Conservation (phyloP, 2,888 invertebrate genomes). For the Agriotes lineatus region DNA sequence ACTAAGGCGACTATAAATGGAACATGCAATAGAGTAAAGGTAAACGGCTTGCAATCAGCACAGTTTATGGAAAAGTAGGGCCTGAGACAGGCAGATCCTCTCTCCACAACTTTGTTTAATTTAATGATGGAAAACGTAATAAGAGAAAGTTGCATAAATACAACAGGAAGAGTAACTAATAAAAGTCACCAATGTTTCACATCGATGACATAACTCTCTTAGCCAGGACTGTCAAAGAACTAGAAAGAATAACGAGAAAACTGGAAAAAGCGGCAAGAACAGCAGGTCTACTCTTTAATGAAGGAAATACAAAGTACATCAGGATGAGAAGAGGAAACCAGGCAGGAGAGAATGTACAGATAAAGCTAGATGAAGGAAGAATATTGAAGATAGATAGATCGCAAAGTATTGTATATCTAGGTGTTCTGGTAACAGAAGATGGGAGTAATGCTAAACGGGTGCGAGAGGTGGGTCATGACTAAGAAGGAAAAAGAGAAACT, state of each 20-base stretch:
- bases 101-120: background rate
- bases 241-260: too few relatives aligned
- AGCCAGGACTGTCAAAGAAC: too few relatives aligned
- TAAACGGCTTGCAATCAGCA: too few relatives aligned
- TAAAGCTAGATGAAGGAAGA: too few relatives aligned
- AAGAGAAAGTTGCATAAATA: background rate
- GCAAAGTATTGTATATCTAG: too few relatives aligned
- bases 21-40: background rate
- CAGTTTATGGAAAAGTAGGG: background rate
- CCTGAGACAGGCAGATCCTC: background rate
- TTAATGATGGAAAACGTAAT: background rate
- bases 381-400: too few relatives aligned
- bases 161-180: background rate
- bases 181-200: background rate
- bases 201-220: too few relatives aligned
- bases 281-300: too few relatives aligned
- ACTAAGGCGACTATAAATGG: background rate
- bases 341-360: too few relatives aligned
- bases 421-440: background rate
- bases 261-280: too few relatives aligned
- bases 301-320: background rate
- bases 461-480: background rate
- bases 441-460: background rate
- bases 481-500: background rate
- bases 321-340: background rate